Conservation (phyloP, 64 coral and sea anemone genomes). For the Acropora tenuis region DNA sequence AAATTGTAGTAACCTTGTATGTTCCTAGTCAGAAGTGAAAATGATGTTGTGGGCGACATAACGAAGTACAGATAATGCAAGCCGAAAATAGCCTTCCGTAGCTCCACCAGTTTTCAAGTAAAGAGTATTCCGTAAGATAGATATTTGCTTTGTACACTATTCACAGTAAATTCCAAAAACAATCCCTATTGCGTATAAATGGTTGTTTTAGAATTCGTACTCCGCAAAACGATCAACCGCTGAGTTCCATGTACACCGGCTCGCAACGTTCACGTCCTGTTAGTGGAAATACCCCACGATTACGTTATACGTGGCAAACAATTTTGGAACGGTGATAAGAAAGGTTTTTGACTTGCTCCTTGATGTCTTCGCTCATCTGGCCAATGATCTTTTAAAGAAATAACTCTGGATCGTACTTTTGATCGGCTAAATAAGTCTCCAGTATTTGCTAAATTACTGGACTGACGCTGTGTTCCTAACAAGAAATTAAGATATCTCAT, state of each 20-base stretch:
- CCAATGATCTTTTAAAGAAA: slow-evolving; percentile 27
- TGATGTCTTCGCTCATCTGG: slow-evolving; percentile 65
- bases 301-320: slow-evolving; percentile 71
- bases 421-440: too few species aligned
- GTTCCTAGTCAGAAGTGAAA: too few species aligned
- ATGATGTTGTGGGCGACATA: too few species aligned
- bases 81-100: too few species aligned
- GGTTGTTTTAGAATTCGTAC: slow-evolving; percentile 63
- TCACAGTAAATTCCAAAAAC: slow-evolving; percentile 84
- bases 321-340: slow-evolving; percentile 89
- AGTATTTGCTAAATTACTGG: too few species aligned
- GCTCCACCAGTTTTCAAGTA: too few species aligned
- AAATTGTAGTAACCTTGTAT: too few species aligned
- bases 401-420: slow-evolving; percentile 55
- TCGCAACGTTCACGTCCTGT: slow-evolving; percentile 73
- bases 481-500: too few species aligned
- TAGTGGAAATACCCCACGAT: slow-evolving; percentile 68
- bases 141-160: neutral
- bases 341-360: slow-evolving; percentile 79
- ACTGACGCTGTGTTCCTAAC: too few species aligned
- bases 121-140: neutral
- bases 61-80: too few species aligned
- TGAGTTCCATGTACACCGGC: slow-evolving; percentile 72
- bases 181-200: slow-evolving; percentile 76
- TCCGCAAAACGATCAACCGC: slow-evolving; percentile 77